These are phyloP conservation scores for Nothobranchius kuhntae DNA, from an alignment of 2,113 vertebrate genomes.

Conservation along the genomic window DNA sequence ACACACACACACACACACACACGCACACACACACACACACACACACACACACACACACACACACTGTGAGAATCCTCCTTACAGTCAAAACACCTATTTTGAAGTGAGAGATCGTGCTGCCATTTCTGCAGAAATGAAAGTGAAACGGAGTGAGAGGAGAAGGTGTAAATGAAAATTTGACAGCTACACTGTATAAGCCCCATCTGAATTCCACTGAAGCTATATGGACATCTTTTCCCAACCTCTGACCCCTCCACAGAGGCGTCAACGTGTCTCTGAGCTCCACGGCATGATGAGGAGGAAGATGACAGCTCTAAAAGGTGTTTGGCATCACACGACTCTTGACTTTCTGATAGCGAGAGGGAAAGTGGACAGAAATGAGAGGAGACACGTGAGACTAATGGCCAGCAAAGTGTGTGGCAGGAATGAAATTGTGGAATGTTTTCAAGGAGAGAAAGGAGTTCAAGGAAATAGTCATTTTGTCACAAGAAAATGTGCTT, in stretches of 20 bases:
- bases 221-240: conserved; percentile 20
- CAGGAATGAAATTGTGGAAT: neutral
- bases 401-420: neutral
- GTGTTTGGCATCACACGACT: conserved; percentile 18
- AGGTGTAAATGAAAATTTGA: conserved; percentile 53
- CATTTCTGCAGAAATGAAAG: conserved; percentile 28
- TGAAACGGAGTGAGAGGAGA: conserved; percentile 23
- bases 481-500: neutral
- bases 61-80: conserved; percentile 17
- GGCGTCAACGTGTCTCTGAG: conserved; percentile 8
- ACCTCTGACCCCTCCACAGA: conserved; percentile 45
- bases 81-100: conserved; percentile 34
- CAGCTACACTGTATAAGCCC: conserved; percentile 8
- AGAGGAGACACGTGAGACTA: neutral
- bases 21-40: too few species aligned
- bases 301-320: conserved; percentile 25
- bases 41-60: too few species aligned
- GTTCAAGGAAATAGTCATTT: conserved; percentile 7
- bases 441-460: neutral
- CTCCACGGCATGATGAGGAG: conserved; percentile 20
- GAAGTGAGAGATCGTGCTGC: neutral
- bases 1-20: too few species aligned
- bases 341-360: neutral
- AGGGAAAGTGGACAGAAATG: conserved; percentile 11
- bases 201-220: conserved; percentile 18